A percentile compares a stretch with the other conserved stretches of the same genome.
phyloP scores from a whole-genome alignment of 2,888 invertebrate species.

The Folsomia candida region DNA sequence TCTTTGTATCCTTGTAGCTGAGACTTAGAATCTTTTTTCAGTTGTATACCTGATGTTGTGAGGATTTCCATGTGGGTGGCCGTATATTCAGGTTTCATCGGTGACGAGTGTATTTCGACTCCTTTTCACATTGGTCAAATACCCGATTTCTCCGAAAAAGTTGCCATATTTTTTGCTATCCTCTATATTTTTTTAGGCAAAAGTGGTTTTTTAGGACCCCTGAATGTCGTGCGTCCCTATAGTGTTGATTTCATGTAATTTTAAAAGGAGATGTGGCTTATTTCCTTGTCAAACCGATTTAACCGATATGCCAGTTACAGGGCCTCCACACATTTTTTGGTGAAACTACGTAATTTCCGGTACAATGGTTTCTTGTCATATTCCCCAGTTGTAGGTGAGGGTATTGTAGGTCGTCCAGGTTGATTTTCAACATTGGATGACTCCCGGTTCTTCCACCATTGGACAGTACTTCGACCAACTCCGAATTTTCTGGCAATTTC shows the following conservation, averaged over 20 bases:
- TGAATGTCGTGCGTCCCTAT: not conserved
- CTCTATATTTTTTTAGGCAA: not conserved
- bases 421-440: not conserved
- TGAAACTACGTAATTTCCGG: not conserved
- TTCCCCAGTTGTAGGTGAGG: not conserved
- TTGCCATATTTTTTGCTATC: not conserved
- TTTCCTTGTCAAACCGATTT: not conserved
- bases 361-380: not conserved
- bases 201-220: conserved; percentile 4
- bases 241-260: not conserved
- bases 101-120: not conserved
- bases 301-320: not conserved
- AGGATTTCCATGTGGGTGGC: not conserved
- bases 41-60: not conserved
- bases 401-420: not conserved
- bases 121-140: not conserved
- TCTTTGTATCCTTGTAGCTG: not conserved
- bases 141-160: not conserved
- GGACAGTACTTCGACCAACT: not conserved
- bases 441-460: not conserved
- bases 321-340: not conserved
- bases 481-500: not conserved
- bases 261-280: not conserved
- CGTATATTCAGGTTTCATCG: not conserved
- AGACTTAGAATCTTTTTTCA: not conserved